Evolutionary conservation across 2,113 vertebrate genomes (phyloP), one percentile per base, ranked within the genome.

Genomic region (Galemys pyrenaicus): DNA sequence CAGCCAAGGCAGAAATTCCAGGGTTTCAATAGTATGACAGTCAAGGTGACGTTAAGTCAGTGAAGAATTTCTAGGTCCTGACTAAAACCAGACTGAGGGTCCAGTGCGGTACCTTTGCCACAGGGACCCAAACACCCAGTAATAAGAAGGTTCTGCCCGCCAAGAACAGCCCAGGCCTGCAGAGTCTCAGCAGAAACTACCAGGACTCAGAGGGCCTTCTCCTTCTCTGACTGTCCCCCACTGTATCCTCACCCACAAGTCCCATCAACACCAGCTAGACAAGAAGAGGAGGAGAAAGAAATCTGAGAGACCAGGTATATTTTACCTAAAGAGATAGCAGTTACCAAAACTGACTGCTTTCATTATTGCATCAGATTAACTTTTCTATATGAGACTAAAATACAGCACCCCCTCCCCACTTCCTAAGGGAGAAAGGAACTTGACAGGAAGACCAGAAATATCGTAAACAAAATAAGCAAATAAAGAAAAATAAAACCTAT

Each of bases 301-400:
- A 80, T n/a, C 32, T 58, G 17, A 79, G 44, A 67, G 54, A 54
- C 26, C 39, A 30, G 49, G 6, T 58, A 82, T 68, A 82, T 68
- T 79, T 86, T 79, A 62, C 56, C 35, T 54, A 85, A 58, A 90
- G 79, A 81, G 9, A 75, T 51, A 1, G 19, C 51, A 80, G 37
- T 79, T 87, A 64, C 20, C 35, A n/a, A 93, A 91, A 89, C 51
- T 28, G 64, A 73, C 32, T 78, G 24, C 37, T 81, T 56, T 56
- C 5, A 30, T 75, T 62, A 51, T 5, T 44, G 41, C 24, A 78
- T 86, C 41, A 28, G 78, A 80, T 51, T 16, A 51, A 46, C 15
- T 77, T 82, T 92, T 71, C 62, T 41, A 32, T n/a, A 56, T 62
- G 56, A 54, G 62, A 73, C 68, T 80, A 68, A 87, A 91, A 84